Evolutionary conservation across 2,888 invertebrate genomes (phyloP).

Genomic region (Crepidodera aurea): DNA sequence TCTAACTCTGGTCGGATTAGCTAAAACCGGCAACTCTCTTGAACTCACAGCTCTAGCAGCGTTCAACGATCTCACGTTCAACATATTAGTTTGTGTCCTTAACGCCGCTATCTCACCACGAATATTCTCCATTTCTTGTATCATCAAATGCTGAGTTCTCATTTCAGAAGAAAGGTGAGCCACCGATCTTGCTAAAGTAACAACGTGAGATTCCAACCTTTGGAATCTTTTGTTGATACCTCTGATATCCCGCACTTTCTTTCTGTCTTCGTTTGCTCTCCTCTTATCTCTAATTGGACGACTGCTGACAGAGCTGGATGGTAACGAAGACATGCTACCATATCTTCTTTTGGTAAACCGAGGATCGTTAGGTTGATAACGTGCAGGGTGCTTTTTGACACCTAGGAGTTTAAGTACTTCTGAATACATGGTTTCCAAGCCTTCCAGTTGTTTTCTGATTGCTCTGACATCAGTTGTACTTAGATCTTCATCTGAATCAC

Average conservation of each 20-base stretch:
- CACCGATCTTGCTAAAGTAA: slow-evolving; percentile 87
- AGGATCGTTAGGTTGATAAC: slow-evolving; percentile 67
- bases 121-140: slow-evolving; percentile 89
- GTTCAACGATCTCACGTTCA: slow-evolving; percentile 72
- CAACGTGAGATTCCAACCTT: slow-evolving; percentile 88
- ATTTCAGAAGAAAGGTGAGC: slow-evolving; percentile 92
- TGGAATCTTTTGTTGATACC: slow-evolving; percentile 85
- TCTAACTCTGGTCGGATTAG: slow-evolving; percentile 87
- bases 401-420: slow-evolving; percentile 76
- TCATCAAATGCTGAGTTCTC: slow-evolving; percentile 87
- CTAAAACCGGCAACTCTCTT: slow-evolving; percentile 74
- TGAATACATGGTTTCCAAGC: slow-evolving; percentile 86
- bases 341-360: slow-evolving; percentile 65
- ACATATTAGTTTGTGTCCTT: slow-evolving; percentile 71
- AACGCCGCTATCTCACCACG: slow-evolving; percentile 82
- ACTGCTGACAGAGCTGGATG: slow-evolving; percentile 83
- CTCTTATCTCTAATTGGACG: slow-evolving; percentile 78
- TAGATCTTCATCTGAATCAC: slow-evolving; percentile 75
- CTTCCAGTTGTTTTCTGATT: slow-evolving; percentile 81
- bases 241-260: slow-evolving; percentile 74
- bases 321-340: slow-evolving; percentile 84
- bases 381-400: slow-evolving; percentile 61
- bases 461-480: slow-evolving; percentile 80
- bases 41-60: slow-evolving; percentile 66
- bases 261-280: slow-evolving; percentile 73